Evolutionary conservation across 2,797 vertebrate genomes (phyloP), one percentile per base, ranked within the genome.

Genomic region (Spheniscus humboldti): DNA sequence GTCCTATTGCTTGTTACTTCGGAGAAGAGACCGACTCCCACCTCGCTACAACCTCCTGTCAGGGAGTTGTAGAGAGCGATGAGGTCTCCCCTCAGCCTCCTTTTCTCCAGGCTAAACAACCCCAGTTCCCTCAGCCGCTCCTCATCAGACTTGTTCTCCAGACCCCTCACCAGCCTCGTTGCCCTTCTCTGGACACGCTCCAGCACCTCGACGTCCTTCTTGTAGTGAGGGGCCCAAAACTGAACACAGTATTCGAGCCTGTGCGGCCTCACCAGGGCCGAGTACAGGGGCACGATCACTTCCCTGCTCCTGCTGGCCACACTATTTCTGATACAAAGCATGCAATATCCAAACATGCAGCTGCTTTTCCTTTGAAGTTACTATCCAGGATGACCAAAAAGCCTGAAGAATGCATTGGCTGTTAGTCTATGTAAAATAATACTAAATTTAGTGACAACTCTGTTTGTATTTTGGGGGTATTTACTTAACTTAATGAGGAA

Each of bases 401-500:
- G 4, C 7, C 11, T n/a, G 13, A 80, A 79, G 50, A 93, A 69
- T 2, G 7, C 22, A 48, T 25, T 28, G 71, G 14, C 39, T 68
- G 17, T 43, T 74, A 33, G 13, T 75, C n/a, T 68, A 22, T 53
- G 37, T 41, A 84, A 81, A 92, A 90, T 23, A 71, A 62, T 48
- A 50, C 76, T 81, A 94, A 89, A 90, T 92, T 97, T 39, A 10
- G 75, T 59, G 80, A 81, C 60, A 74, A 87, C n/a, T 47, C 19
- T 33, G 25, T 88, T 85, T 95, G 74, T 56, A 57, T 45, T 93
- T 77, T 87, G 71, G 56, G 90, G 93, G 23, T 97, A 97, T 97
- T 97, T 97, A 88, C 92, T 95, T 88, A 96, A 93, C 57, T 96
- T 98, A 97, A 97, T 96, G 92, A 97, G 95, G 95, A 97, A 89